These are phyloP conservation scores for Acanthosepion esculentum DNA, from an alignment of 2,888 invertebrate genomes.

Conservation along the genomic window DNA sequence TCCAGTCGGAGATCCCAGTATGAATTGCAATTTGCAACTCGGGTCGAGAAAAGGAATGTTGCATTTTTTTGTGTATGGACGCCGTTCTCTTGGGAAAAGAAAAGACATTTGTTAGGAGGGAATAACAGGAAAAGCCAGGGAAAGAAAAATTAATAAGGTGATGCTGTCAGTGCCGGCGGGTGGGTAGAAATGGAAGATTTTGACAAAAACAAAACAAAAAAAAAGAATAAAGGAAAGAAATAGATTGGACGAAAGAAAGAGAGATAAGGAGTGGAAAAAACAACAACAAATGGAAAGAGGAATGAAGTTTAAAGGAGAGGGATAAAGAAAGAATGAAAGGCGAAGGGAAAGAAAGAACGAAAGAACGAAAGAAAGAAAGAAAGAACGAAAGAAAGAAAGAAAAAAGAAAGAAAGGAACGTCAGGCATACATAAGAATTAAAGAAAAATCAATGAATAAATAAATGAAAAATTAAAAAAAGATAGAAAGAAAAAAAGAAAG, in stretches of 20 bases:
- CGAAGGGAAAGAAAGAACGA: not conserved
- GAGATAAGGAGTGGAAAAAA: not conserved
- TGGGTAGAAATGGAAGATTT: not conserved
- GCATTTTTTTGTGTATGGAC: too few relatives aligned
- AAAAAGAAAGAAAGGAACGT: not conserved
- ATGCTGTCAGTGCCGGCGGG: not conserved
- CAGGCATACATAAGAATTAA: not conserved
- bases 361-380: not conserved
- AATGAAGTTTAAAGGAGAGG: not conserved
- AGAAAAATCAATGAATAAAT: too few relatives aligned
- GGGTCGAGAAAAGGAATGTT: too few relatives aligned
- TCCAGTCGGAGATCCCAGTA: too few relatives aligned
- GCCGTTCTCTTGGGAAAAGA: too few relatives aligned
- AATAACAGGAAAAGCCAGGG: too few relatives aligned
- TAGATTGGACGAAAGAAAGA: not conserved
- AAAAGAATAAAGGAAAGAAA: not conserved
- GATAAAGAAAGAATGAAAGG: not conserved
- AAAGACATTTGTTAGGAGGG: too few relatives aligned
- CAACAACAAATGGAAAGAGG: not conserved
- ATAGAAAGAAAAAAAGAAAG: too few relatives aligned
- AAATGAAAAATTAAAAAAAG: too few relatives aligned
- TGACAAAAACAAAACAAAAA: not conserved
- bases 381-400: too few relatives aligned
- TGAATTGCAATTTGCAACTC: too few relatives aligned
- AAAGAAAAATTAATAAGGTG: too few relatives aligned